Evolutionary conservation across 2,888 invertebrate species (phyloP).

Genomic region (Rosalia funebris): DNA sequence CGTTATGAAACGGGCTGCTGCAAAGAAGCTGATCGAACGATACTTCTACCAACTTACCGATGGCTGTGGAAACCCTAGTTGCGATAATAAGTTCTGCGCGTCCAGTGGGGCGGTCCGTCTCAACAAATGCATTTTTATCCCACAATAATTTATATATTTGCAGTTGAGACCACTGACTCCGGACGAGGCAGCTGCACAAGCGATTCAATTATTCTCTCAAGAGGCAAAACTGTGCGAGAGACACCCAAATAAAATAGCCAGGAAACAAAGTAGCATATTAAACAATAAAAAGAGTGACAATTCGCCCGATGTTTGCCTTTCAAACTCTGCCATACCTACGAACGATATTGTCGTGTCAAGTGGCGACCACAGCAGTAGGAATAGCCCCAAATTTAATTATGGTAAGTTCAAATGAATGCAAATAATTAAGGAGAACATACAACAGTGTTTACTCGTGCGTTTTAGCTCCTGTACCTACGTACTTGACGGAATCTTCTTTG

Average conservation of each 20-base stretch:
- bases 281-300: constrained; percentile 35
- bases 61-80: constrained; percentile 90
- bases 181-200: constrained; percentile 91
- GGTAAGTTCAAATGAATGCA: constrained; percentile 35
- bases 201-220: constrained; percentile 85
- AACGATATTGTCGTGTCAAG: constrained; percentile 53
- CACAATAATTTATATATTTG: constrained; percentile 31
- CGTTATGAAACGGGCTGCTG: constrained; percentile 80
- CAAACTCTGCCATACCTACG: constrained; percentile 44
- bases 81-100: constrained; percentile 88
- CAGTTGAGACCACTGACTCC: constrained; percentile 79
- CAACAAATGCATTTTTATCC: background rate
- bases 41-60: constrained; percentile 93
- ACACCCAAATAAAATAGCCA: constrained; percentile 77
- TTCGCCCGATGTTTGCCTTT: constrained; percentile 30
- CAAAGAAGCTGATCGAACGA: constrained; percentile 87
- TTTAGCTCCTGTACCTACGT: constrained; percentile 62
- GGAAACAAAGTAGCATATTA: constrained; percentile 63
- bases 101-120: constrained; percentile 83
- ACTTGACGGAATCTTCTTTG: constrained; percentile 80
- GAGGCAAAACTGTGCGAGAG: constrained; percentile 87
- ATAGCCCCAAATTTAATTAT: constrained; percentile 42
- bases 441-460: no score
- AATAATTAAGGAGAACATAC: background rate
- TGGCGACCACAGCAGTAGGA: constrained; percentile 51